A percentile compares a stretch with the other conserved stretches of the same genome.
These are phyloP conservation scores for Formica selysi DNA, from an alignment of 1,140 invertebrate genomes.

Conservation along the genomic window DNA sequence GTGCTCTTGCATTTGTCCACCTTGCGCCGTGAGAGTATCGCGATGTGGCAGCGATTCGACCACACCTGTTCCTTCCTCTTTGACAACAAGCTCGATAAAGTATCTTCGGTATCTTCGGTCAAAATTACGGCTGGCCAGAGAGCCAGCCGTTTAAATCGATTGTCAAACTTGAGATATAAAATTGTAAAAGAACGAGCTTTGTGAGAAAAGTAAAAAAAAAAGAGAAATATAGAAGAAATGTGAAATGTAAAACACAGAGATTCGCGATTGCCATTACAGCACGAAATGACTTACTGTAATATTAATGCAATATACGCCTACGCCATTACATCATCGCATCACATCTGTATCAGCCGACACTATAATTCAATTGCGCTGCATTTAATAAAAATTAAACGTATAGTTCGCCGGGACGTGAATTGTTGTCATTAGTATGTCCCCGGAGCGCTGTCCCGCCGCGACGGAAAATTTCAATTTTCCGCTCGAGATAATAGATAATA, in stretches of 20 bases:
- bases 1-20: constrained; percentile 72
- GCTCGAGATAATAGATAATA: constrained; percentile 75
- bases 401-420: constrained; percentile 67
- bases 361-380: constrained; percentile 52
- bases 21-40: constrained; percentile 64
- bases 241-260: not conserved
- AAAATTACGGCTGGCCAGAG: not conserved
- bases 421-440: constrained; percentile 68
- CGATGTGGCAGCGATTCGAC: not conserved
- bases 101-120: not conserved
- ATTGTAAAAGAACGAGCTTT: not conserved
- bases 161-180: not conserved
- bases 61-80: constrained; percentile 39
- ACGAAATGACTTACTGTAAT: constrained; percentile 34
- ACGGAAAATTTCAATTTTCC: constrained; percentile 76
- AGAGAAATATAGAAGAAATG: not conserved
- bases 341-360: constrained; percentile 33
- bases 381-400: constrained; percentile 59
- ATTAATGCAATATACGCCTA: constrained; percentile 33
- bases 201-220: not conserved
- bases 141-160: not conserved
- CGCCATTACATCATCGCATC: constrained; percentile 11
- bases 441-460: constrained; percentile 47
- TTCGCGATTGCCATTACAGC: not conserved
- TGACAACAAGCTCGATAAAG: not conserved